Base-by-base conservation (phyloP, 2,888 invertebrate species). In the Apamea sordens region DNA sequence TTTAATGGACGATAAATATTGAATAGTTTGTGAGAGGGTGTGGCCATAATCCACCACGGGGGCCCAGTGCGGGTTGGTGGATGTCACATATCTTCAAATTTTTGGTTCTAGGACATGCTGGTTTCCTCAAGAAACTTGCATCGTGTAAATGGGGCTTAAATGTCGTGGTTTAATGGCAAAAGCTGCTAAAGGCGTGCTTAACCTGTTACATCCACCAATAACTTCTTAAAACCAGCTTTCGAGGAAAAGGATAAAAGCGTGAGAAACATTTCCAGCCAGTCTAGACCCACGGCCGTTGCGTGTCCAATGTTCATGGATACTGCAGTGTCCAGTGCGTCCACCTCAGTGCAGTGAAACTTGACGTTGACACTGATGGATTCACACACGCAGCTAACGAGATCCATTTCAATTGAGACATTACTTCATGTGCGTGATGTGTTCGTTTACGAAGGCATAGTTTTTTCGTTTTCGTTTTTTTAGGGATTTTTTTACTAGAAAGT, bases 321-420 rank as follows among this genome's bases (percentile, higher is more conserved):
- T 59, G 76, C 59, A 32, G 77, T 70, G 75, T 65, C 76, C 77
- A 79, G 89, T 89, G 77, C 89, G 69, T 87, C 82, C 61, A 89
- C 89, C 87, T 79, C 80, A 18, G 24, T 44, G n/a, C 71, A 89
- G 89, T 89, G 89, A 88, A 88, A 88, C 81, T 89, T 83, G 75
- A 75, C 44, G 78, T 78, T 76, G 82, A 80, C 79, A 28, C 44
- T 85, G 85, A 87, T 87, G 32, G 79, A 88, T 83, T 67, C 68
- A 67, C 59, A 59, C 88, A 81, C 79, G 81, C 79, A 73, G 75
- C 65, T 64, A 70, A 72, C 73, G 24, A 83, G 72, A 83, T 85
- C 74, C 74, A 82, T 80, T 84, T 85, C 78, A 83, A 89, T 89
- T 85, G 70, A 83, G 83, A 77, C 78, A 85, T 86, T 80, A 79